phyloP scores from a whole-genome alignment of 2,113 vertebrate species.

The Microcebus jonahi region DNA sequence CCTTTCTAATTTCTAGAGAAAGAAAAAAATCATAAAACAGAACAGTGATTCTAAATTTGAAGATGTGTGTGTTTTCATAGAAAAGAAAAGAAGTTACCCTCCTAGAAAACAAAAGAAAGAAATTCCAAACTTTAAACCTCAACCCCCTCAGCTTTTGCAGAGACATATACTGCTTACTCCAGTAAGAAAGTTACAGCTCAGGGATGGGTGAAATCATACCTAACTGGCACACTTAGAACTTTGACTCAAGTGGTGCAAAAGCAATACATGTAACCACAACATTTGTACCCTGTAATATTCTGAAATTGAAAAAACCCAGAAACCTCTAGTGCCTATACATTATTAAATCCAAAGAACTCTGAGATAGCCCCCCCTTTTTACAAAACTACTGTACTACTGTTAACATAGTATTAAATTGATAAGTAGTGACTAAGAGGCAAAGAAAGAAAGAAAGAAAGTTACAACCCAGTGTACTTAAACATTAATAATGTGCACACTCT shows the following conservation, averaged over 20 bases:
- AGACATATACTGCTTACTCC: accelerated
- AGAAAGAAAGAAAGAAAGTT: no score
- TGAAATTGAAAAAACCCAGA: no score
- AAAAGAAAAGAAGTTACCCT: background rate
- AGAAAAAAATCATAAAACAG: background rate
- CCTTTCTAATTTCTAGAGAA: background rate
- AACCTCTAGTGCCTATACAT: background rate
- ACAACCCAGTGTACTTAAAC: accelerated
- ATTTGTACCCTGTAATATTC: no score
- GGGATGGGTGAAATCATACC: no score
- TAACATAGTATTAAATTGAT: constrained; percentile 19
- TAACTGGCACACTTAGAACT: no score
- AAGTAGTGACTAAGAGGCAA: background rate
- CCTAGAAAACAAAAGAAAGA: background rate
- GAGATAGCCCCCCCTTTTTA: background rate
- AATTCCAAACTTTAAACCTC: background rate
- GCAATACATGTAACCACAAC: no score
- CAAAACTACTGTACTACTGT: background rate
- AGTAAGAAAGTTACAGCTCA: no score
- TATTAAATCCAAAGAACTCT: constrained; percentile 48
- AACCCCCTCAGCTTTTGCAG: background rate
- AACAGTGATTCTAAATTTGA: background rate
- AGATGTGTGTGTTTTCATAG: background rate
- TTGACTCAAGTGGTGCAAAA: no score
- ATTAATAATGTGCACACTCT: accelerated